Base-by-base conservation (phyloP, 2,113 vertebrate genomes). In the Baryphthengus martii region DNA sequence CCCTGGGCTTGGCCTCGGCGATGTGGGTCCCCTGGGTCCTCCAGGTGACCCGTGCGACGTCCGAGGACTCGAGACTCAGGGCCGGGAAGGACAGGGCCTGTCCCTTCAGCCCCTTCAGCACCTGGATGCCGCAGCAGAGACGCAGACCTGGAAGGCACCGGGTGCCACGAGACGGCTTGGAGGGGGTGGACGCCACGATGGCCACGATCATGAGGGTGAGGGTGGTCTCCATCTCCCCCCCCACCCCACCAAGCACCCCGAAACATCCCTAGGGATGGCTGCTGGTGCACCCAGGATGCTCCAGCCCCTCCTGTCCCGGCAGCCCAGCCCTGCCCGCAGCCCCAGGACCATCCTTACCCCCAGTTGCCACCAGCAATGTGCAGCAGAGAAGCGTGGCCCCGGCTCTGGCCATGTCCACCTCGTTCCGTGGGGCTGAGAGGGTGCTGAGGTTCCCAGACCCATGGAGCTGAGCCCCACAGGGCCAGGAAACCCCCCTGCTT, bases 21-120 rank as follows among this genome's bases (percentile, higher is more conserved):
- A 78, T 42, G 81, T 73, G 85, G 10, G 28, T 67, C 1, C 6
- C 9, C 7, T 0, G 3, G 25, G 13, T 42, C 18, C n/a, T 50
- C 85, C 93, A 89, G 26, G 4, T 62, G 58, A 89, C 53, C 45
- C n/a, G 6, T 1, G 4, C 5, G 10, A 82, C 26, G 76, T 73
- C 81, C 7, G 0, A 3, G 2, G 45, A 1, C 3, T 1, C 0
- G 3, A 11, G 7, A 1, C 1, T 9, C 17, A n/a, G 40, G 15
- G 58, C 28, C 0, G 71, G 93, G 59, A 92, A 92, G 75, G 13
- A 35, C 40, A 89, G 1, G 12, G 58, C 9, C 9, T 28, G 19
- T 5, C 85, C 85, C 58, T 4, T 3, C 35, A 40, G 4, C 75
- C 93, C 81, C 59, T 0, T 5, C 81, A 92, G 71, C 35, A 28